Conservation (phyloP, 2,113 vertebrate species). For the Vombatus ursinus region DNA sequence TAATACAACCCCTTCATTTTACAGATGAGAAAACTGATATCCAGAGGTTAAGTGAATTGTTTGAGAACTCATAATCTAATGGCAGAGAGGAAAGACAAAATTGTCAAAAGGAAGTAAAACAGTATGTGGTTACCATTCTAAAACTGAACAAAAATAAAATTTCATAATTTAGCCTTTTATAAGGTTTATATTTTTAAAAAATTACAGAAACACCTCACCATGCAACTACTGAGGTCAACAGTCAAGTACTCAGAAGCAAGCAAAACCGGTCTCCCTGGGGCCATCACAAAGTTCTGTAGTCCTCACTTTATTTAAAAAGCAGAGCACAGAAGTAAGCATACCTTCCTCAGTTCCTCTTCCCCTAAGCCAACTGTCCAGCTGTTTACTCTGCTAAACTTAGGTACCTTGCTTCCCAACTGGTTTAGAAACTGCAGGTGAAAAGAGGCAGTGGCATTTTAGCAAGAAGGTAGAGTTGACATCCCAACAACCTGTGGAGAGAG, state of each 20-base stretch:
- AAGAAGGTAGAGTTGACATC: background rate
- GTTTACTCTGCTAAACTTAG: background rate
- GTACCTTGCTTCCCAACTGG: background rate
- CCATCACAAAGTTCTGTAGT: background rate
- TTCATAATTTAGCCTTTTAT: background rate
- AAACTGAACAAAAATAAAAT: background rate
- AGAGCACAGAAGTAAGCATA: background rate
- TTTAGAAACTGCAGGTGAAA: background rate
- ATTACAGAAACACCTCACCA: background rate
- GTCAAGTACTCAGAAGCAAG: background rate
- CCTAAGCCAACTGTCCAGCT: background rate
- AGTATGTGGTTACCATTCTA: background rate
- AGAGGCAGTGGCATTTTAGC: background rate
- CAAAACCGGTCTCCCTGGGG: background rate
- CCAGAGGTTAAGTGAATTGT: background rate
- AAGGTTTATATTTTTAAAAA: background rate
- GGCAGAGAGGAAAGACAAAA: background rate
- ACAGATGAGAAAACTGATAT: background rate
- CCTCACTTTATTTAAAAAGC: background rate
- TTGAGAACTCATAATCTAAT: background rate
- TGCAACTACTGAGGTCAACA: background rate
- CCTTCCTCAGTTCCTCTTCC: background rate
- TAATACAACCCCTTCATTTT: background rate
- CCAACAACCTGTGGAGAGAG: background rate
- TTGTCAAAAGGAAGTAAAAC: background rate